Evolutionary conservation across 2,797 vertebrate genomes (phyloP), one percentile per base, ranked within the genome.

Genomic region (Gobio occitaniae): DNA sequence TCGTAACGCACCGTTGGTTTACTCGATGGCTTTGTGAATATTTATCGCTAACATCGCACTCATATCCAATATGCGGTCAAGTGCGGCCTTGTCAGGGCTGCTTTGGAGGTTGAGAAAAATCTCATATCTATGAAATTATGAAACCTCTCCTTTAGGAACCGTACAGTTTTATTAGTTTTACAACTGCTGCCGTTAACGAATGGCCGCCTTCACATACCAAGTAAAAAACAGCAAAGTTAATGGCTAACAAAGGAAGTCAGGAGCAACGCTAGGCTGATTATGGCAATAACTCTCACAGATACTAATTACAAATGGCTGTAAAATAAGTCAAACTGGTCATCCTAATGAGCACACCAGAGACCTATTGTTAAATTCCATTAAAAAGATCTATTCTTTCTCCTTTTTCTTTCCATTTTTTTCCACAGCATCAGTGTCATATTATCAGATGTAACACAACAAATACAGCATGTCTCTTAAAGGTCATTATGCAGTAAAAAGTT

Each of bases 251-350:
- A 93, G 93, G 93, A 92, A 94, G 93, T 95, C 92, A 91, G 93
- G 94, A 90, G 89, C 88, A 92, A 92, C 92, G 94, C 90, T 92
- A 92, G 91, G 78, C 92, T 95, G 94, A 96, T 95, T 95, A 92
- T 85, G 88, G 92, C 93, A 61, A 94, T 95, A 95, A 93, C 93
- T 96, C 94, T 93, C 92, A 90, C 92, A 88, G 86, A 94, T 94
- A 94, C 95, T 96, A 95, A 96, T 96, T 96, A 96, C 93, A 95
- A 92, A 91, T 90, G 94, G 93, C 94, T 92, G 94, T 95, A 95
- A 95, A 95, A 95, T 94, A 94, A 95, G 92, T 95, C 94, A 94
- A 91, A 94, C 90, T 92, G 95, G 93, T 93, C 93, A 93, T 93
- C 89, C 94, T 96, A 96, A 96, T 95, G 95, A 95, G 94, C 92